Base-by-base conservation (phyloP, 2,797 vertebrate species). In the Nothura maculosa region DNA sequence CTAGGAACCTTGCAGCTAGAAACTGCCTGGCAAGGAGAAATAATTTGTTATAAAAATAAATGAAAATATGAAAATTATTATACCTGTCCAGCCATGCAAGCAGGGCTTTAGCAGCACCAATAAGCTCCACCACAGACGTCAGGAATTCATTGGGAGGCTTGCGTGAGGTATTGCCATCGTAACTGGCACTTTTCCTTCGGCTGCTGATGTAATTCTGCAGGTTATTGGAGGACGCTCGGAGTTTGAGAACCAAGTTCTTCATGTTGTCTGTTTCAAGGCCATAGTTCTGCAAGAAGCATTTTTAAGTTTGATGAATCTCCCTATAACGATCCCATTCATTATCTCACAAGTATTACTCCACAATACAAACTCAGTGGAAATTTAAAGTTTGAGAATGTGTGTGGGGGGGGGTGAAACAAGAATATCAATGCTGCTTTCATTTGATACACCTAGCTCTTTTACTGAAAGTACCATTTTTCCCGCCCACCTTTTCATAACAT, bases 21-120 rank as follows among this genome's bases (percentile, higher is more conserved):
- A 66, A 66, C 7, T 83, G 15, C 12, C 30, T 42, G 52, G 38
- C 42, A 62, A 74, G 16, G 43, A 66, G 11, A 78, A 77, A 10
- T 1, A 54, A 73, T 10, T 58, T 19, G 17, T 50, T 58, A 43
- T 2, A 69, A 34, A 4, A 78, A 38, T 24, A 89, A 47, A 78
- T 36, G 43, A 66, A 79, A 68, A 81, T 8, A 73, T 3, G 45
- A 79, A 30, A 1, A 27, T 48, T 86, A 78, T 48, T 20, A 62
- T 97, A 99, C 99, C 99, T 98, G 98, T 99, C 99, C 86, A 99
- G 94, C 99, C 99, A 99, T 0, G 98, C 98, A 85, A 99, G 97
- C 96, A 99, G 98, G 73, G 97, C 98, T 97, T 99, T 99, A 61
- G 99, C 99, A 30, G 99, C 98, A 4, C 97, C 98, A 36, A 99